Percentiles rank a stretch among this genome's conserved stretches.
Conservation (phyloP, 1,140 invertebrate species). For the Lerema accius region DNA sequence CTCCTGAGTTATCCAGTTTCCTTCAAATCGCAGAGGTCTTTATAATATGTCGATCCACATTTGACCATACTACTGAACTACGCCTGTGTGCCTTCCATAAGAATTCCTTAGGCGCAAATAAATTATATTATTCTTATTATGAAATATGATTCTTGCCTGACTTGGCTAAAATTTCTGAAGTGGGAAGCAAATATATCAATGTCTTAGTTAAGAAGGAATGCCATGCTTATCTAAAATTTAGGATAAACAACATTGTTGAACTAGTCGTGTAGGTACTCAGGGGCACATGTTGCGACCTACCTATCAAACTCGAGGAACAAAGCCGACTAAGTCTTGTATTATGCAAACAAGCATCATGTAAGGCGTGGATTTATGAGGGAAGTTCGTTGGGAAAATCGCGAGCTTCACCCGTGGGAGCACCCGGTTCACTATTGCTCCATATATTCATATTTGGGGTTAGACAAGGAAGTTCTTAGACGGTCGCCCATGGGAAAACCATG, state of each 20-base stretch:
- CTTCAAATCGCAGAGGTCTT: no score
- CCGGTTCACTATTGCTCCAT: constrained; percentile 61
- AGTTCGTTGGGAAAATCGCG: constrained; percentile 73
- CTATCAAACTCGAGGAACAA: constrained; percentile 76
- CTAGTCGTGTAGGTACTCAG: constrained; percentile 44
- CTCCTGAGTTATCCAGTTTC: no score
- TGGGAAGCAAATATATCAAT: constrained; percentile 23
- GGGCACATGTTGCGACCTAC: constrained; percentile 55
- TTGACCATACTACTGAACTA: no score
- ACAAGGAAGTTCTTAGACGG: constrained; percentile 40
- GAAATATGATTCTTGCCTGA: constrained; percentile 7
- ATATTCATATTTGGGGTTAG: constrained; percentile 72
- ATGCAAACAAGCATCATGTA: constrained; percentile 81
- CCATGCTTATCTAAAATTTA: constrained; percentile 32
- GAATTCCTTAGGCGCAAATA: not conserved
- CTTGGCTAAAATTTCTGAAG: constrained; percentile 15
- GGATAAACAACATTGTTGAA: constrained; percentile 33
- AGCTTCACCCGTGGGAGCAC: constrained; percentile 57
- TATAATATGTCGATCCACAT: no score
- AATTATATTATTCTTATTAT: not conserved
- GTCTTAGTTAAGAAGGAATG: constrained; percentile 30
- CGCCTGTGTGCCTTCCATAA: no score
- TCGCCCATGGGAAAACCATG: constrained; percentile 39
- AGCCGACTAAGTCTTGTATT: constrained; percentile 81
- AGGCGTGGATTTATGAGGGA: constrained; percentile 80